Base-by-base conservation (phyloP, 2,888 invertebrate genomes). In the Micoletzkya japonica region DNA sequence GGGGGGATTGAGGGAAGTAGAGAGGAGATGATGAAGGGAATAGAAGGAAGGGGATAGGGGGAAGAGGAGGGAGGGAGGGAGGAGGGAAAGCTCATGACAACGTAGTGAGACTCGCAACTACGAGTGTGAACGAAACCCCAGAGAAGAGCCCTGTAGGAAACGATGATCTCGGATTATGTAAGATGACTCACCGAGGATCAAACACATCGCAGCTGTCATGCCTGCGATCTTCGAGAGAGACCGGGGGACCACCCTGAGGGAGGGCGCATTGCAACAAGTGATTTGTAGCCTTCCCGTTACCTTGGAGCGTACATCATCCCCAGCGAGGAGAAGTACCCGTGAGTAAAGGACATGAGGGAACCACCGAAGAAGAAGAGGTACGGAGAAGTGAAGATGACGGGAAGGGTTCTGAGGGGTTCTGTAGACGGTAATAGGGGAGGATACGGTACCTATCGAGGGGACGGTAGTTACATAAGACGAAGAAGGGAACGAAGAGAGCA, bases 251-350 rank as follows among this genome's bases (percentile, higher is more conserved):
- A 74, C 74, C 49, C 76, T 77, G 68, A 58, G n/a, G n/a, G n/a
- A n/a, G n/a, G n/a, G n/a, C n/a, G n/a, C n/a, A n/a, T n/a, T n/a
- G n/a, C n/a, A n/a, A n/a, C n/a, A n/a, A n/a, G n/a, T n/a, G n/a
- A n/a, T n/a, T n/a, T n/a, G n/a, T n/a, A n/a, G n/a, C n/a, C n/a
- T n/a, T n/a, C 44, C 7, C 36, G 20, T 54, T 14, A 66, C 64
- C 91, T 90, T 57, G 93, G 91, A 67, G 92, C 91, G 87, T 93
- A 94, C 92, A 94, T 94, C 94, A 95, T 94, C 61, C 90, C 91
- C 30, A 94, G 87, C 28, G 94, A 93, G 86, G 93, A 94, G 81
- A 91, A 91, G 86, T 98, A 97, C 0, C 98, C 98, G 52, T 93
- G 93, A 67, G 91, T 91, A 82, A 94, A 89, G 7, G 93, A 94